Base-by-base conservation (phyloP, 2,113 vertebrate species). In the Drymodes brunneopygia region DNA sequence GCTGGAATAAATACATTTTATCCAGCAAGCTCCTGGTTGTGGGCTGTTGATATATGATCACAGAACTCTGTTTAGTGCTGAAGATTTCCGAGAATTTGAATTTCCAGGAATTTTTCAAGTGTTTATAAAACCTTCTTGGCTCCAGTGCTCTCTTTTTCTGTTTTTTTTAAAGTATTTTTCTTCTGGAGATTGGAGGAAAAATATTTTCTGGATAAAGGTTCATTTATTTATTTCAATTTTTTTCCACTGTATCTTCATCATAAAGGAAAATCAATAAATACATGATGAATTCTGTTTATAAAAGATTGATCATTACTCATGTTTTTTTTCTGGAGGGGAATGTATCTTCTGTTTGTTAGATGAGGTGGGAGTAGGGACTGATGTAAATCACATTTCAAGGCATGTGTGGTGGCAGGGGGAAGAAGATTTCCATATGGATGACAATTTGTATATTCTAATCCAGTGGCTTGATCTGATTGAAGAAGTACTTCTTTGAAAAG, bases 311-410 rank as follows among this genome's bases (percentile, higher is more conserved):
- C 42, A 51, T 90, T 72, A 51, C 54, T 90, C 54, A 5, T 81
- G 71, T 80, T 87, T 95, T 66, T 72, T 72, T 96, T 95, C 89
- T 92, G 72, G 40, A 92, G 40, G 24, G 48, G 42, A 45, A 3
- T 33, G 8, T 85, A 57, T 73, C 21, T 82, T 94, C 70, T 92
- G 65, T 86, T 91, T 93, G 48, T 79, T 83, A 91, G 36, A 58
- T 91, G 54, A 85, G 44, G 61, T 96, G 83, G 88, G 87, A 97
- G 44, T 33, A 29, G 74, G 78, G 82, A n/a, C 81, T 79, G 78
- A 71, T 93, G 64, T 64, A 94, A 95, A 81, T 86, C 84, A 92
- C 56, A 45, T 95, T 86, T 97, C 95, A 93, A 94, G 64, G 57
- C 33, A 17, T 95, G 51, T 89, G 88, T 82, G 42, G 66, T 81